These are phyloP conservation scores for Nyctalus aviator DNA, from an alignment of 2,797 vertebrate species.

Conservation along the genomic window DNA sequence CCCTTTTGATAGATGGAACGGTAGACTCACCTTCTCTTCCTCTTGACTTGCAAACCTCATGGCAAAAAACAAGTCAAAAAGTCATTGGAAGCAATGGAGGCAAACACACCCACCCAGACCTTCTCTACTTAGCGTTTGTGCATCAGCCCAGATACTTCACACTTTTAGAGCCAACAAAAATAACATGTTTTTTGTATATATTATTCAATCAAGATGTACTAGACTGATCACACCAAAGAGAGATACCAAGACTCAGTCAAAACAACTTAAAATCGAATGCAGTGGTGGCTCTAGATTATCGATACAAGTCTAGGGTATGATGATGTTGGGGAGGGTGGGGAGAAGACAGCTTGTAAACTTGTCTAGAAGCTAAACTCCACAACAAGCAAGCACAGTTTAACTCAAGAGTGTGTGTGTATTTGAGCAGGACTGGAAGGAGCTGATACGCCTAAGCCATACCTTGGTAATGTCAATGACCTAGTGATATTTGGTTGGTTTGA, in stretches of 20 bases:
- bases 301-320: background rate
- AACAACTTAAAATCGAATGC: background rate
- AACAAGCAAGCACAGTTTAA: background rate
- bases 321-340: background rate
- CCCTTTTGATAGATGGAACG: background rate
- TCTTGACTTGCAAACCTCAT: slow-evolving; percentile 13
- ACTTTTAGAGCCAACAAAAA: slow-evolving; percentile 38
- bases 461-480: background rate
- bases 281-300: background rate
- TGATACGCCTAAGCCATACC: background rate
- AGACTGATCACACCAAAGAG: background rate
- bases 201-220: background rate
- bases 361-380: background rate
- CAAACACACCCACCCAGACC: background rate
- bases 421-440: background rate
- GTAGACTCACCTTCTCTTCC: background rate
- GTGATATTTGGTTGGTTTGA: background rate
- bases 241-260: background rate
- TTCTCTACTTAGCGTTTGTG: background rate
- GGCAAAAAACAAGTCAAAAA: slow-evolving; percentile 54
- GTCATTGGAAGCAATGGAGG: background rate
- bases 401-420: background rate
- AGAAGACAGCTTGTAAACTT: background rate
- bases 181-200: background rate
- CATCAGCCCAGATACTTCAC: background rate